Evolutionary conservation across 2,113 vertebrate species (phyloP), one percentile per base, ranked within the genome.

Genomic region (Urocolius indicus): DNA sequence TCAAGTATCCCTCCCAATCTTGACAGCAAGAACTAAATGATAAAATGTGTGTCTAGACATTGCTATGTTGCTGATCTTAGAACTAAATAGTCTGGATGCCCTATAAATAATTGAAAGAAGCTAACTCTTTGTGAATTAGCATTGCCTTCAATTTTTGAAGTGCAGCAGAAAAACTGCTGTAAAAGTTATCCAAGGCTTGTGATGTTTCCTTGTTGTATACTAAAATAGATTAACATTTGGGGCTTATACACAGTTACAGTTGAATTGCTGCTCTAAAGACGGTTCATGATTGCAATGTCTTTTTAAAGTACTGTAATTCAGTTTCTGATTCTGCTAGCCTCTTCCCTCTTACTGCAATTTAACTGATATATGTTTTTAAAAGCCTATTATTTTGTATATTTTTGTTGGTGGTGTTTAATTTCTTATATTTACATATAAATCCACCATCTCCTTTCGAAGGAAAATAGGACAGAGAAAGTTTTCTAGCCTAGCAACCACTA

Each of bases 141-240:
- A 92, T 68, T 81, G 20, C 69, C 91, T 94, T 81, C 52, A 24
- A 15, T 90, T 85, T 91, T 97, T 85, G 96, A 84, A 93, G 46
- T 54, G 54, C 80, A 93, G 13, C 62, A 93, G 78, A 89, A 92
- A 77, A 59, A 49, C 59, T 62, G 75, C 51, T 82, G 22, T 86
- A 93, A 95, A 96, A 83, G 38, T 32, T 90, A 59, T 51, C 85
- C 46, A 80, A 66, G 67, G 55, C 77, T 92, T 90, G 68, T 92
- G 79, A 92, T 95, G 89, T 93, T 96, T 80, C 84, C 89, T 95
- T 96, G 89, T 95, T 97, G 94, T 92, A 84, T 84, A 89, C 87
- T 96, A 96, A 97, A 96, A 92, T 81, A 96, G 88, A 97, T 97
- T 97, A 97, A 94, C 76, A 55, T 95, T 95, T 96, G 87, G 63